Base-by-base conservation (phyloP, 2,113 vertebrate genomes). In the Morphnarchus princeps region DNA sequence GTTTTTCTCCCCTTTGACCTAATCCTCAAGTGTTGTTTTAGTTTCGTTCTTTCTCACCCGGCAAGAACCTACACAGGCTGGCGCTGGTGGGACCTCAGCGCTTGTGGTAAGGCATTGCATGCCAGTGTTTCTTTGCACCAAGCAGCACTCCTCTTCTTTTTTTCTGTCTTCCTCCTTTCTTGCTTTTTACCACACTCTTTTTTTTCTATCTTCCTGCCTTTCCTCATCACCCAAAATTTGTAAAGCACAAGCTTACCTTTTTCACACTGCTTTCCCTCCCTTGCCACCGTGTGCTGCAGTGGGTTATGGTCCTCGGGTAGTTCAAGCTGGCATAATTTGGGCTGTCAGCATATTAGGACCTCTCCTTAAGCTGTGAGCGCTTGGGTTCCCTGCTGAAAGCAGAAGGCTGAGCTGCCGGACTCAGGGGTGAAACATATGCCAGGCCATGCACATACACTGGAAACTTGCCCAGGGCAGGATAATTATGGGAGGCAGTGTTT, bases 381-480 rank as follows among this genome's bases (percentile, higher is more conserved):
- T 32, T 47, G 40, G 7, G 16, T 59, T 86, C 66, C 74, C 50
- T 74, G 7, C 79, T 49, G 82, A 18, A 25, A 43, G 81, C 69
- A 67, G 77, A 84, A 67, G 84, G 32, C 92, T 52, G 86, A 89
- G 83, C 95, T 87, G 74, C 76, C 71, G 38, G 71, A 20, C 25
- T 32, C 1, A 1, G 50, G 57, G 55, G 38, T 47, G 59, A 72
- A 93, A 49, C 52, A 9, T 88, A 26, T 70, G 86, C 82, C 55
- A 55, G 89, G 70, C 91, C 40, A 20, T 82, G 78, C 82, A 71
- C 58, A 49, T 47, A 77, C 15, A 24, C 84, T 93, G 95, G 91
- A 84, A 93, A 76, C 81, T 91, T 93, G 87, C 81, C 89, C 74
- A 67, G 78, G 89, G 93, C 76, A 66, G 55, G 63, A 86, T 93